Conservation (phyloP, 2,888 invertebrate genomes). For the Drosophila borborema region DNA sequence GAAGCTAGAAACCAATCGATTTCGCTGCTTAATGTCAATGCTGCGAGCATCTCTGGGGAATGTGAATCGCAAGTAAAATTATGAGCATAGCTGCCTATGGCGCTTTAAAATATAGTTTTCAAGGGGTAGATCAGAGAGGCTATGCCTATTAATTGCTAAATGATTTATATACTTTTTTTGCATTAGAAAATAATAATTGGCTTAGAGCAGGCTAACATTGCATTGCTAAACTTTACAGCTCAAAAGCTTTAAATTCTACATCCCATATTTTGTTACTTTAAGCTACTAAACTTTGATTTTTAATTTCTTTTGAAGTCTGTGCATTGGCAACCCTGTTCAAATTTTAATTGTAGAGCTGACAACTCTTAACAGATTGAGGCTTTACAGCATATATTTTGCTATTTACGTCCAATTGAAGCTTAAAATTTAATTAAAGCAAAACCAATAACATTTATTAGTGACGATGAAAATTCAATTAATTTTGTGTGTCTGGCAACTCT, state of each 20-base stretch:
- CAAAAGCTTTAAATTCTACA: too few species aligned
- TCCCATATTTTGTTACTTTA: too few species aligned
- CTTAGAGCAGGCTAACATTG: too few species aligned
- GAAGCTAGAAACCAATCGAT: slow-evolving; percentile 36
- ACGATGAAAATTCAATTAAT: slow-evolving; percentile 2
- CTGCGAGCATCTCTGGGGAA: slow-evolving; percentile 55
- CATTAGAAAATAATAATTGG: too few species aligned
- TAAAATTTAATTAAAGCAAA: slow-evolving; percentile 39
- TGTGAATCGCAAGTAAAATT: slow-evolving; percentile 49
- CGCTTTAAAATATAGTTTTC: slow-evolving; percentile 2
- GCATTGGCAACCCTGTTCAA: slow-evolving; percentile 27
- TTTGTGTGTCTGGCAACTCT: not conserved
- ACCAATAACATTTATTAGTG: slow-evolving; percentile 26
- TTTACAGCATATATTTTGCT: slow-evolving; percentile 24
- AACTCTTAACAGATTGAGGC: slow-evolving; percentile 19
- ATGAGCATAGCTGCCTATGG: slow-evolving; percentile 37
- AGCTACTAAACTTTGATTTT: not conserved
- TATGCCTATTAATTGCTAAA: too few species aligned
- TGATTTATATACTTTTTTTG: too few species aligned
- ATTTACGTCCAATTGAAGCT: slow-evolving; percentile 5
- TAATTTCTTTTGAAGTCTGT: not conserved
- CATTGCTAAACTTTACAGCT: too few species aligned
- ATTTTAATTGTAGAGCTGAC: slow-evolving; percentile 60
- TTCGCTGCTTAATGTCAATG: slow-evolving; percentile 58
- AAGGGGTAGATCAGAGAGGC: not conserved